Base-by-base conservation (phyloP, 2,797 vertebrate genomes). In the Hippocampus kuda region DNA sequence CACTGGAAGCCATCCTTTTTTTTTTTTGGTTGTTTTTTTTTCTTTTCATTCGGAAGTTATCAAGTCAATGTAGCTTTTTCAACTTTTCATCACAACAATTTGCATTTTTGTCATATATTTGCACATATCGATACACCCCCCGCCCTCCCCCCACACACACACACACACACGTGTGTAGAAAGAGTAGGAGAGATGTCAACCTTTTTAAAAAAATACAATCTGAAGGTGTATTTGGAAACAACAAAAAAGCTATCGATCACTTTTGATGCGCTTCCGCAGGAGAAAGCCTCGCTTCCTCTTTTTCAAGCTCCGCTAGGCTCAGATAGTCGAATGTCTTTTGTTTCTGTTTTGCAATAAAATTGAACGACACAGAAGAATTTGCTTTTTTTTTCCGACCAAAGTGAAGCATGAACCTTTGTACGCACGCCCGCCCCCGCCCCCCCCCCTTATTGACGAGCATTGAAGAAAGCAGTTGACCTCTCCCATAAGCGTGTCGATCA, bases 331-430 rank as follows among this genome's bases (percentile, higher is more conserved):
- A 65, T 65, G 42, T 26, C 2, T 60, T 65, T 46, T 26, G 1
- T 57, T 64, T 44, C 34, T 26, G 4, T 46, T 65, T 48, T 65
- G 63, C 63, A 65, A 65, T 65, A 27, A 48, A 65, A 48, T 26
- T 7, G 18, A 24, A 9, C 1, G 3, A 60, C 27, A 34, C 15
- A 10, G 13, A 30, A 27, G 13, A 60, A 60, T 18, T 60, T 59
- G 4, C 16, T 60, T 34, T 60, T 13, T 60, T 60, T 60, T 60
- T 20, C 15, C 30, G 2, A 60, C 59, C 59, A 48, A n/a, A 48
- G 41, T 20, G 15, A 46, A 46, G 63, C 63, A 65, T 48, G 42
- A 65, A 48, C 42, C 24, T 65, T 65, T 65, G 42, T 44, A 65
- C 24, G 30, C 30, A n/a, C n/a, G n/a, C 26, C 68, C 24, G n/a